These are phyloP conservation scores for Caranx melampygus DNA, from an alignment of 2,113 vertebrate genomes.

Conservation along the genomic window DNA sequence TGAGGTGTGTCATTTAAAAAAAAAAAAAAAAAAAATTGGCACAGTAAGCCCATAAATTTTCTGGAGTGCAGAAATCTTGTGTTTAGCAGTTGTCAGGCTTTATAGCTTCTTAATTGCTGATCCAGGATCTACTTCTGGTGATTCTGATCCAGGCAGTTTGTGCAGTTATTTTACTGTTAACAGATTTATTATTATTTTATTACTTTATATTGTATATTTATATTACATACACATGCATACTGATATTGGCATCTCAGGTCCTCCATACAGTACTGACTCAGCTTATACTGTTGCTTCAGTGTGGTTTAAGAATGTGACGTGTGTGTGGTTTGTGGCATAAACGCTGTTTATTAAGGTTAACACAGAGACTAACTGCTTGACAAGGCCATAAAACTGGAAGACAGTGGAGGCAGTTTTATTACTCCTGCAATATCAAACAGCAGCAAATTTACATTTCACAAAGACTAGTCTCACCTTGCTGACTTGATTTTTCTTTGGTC, in stretches of 20 bases:
- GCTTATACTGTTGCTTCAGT: neutral
- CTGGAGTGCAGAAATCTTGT: too few species aligned
- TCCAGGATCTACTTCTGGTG: too few species aligned
- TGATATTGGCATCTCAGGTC: neutral
- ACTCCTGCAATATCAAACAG: neutral
- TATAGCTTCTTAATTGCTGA: too few species aligned
- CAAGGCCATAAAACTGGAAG: neutral
- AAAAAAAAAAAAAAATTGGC: too few species aligned
- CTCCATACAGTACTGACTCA: neutral
- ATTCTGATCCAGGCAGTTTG: too few species aligned
- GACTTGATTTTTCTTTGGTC: neutral
- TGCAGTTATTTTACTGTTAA: too few species aligned
- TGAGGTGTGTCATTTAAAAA: too few species aligned
- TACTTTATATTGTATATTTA: too few species aligned
- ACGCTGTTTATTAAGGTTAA: neutral
- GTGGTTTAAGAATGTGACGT: neutral
- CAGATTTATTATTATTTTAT: neutral
- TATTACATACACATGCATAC: neutral
- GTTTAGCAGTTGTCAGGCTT: too few species aligned
- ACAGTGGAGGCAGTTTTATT: neutral
- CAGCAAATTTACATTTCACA: neutral
- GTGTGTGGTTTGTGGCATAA: neutral
- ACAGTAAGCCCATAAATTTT: too few species aligned
- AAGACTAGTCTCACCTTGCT: neutral
- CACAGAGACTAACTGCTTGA: neutral